Evolutionary conservation across 1,140 invertebrate species (phyloP).

Genomic region (Drosophila guanche): DNA sequence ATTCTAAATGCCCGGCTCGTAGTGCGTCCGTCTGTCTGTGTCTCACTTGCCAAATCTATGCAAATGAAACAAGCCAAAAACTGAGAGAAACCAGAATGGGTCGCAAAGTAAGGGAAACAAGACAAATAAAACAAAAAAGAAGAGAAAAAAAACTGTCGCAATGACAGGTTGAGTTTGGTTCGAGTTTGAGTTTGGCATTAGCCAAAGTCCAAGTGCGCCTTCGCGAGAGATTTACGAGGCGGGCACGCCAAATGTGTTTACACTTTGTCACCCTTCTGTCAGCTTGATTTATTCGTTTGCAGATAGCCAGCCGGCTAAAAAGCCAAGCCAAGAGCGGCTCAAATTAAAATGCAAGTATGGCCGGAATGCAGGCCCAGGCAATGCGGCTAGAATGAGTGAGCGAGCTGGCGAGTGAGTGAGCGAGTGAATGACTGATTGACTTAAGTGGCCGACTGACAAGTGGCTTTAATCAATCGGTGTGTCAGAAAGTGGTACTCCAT

Average conservation of each 20-base stretch:
- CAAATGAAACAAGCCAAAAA: constrained; percentile 64
- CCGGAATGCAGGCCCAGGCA: constrained; percentile 71
- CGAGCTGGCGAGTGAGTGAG: constrained; percentile 61
- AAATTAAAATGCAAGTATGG: constrained; percentile 82
- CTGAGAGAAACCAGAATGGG: constrained; percentile 21
- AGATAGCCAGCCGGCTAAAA: constrained; percentile 61
- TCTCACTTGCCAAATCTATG: constrained; percentile 68
- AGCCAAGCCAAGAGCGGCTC: constrained; percentile 39
- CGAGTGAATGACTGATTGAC: constrained; percentile 77
- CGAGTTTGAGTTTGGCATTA: constrained; percentile 51
- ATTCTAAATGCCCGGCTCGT: constrained; percentile 72
- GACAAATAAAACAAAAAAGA: constrained; percentile 17
- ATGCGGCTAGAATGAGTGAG: constrained; percentile 42
- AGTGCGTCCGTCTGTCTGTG: too few relatives aligned
- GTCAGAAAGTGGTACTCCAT: constrained; percentile 22
- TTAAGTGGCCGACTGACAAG: constrained; percentile 77
- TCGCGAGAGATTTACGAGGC: constrained; percentile 72
- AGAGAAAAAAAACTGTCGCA: constrained; percentile 41
- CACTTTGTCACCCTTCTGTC: constrained; percentile 83
- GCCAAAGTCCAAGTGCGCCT: constrained; percentile 71
- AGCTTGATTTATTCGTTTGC: constrained; percentile 82
- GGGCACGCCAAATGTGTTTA: constrained; percentile 82
- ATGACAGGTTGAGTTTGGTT: constrained; percentile 50
- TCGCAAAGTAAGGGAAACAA: constrained; percentile 4
- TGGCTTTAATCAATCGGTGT: constrained; percentile 73